Conservation (phyloP, 2,888 invertebrate genomes). For the Torymus texanus region DNA sequence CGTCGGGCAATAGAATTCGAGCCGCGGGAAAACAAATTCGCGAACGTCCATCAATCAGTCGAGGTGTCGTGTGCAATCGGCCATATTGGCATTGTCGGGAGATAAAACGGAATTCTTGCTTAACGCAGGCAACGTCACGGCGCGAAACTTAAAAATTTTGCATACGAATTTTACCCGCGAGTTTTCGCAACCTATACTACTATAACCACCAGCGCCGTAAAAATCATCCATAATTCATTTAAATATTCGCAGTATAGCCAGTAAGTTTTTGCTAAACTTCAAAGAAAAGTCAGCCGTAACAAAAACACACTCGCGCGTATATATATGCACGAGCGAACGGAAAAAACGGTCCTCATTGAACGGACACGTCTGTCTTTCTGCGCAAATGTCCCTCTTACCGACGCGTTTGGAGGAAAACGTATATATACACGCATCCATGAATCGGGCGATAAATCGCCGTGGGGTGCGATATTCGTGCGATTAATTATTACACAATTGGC, state of each 20-base stretch:
- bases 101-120: conserved; percentile 6
- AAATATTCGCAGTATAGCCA: too few relatives aligned
- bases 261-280: too few relatives aligned
- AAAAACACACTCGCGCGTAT: too few relatives aligned
- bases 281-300: too few relatives aligned
- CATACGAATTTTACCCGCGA: not conserved
- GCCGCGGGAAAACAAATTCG: conserved; percentile 5
- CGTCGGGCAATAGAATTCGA: not conserved
- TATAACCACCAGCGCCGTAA: too few relatives aligned
- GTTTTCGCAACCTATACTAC: too few relatives aligned
- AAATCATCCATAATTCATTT: too few relatives aligned
- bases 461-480: conserved; percentile 32
- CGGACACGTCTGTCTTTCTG: too few relatives aligned
- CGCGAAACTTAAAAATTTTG: not conserved
- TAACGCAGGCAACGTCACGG: not conserved
- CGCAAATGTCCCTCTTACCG: too few relatives aligned
- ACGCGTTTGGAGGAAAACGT: not conserved
- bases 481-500: conserved; percentile 51
- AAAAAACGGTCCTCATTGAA: too few relatives aligned
- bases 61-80: not conserved
- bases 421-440: conserved; percentile 6
- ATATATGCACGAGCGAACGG: too few relatives aligned
- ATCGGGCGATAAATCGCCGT: conserved; percentile 34
- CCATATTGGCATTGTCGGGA: not conserved
- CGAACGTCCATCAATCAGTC: not conserved